Evolutionary conservation across 2,797 vertebrate genomes (phyloP), one percentile per base, ranked within the genome.

Genomic region (Sebastiscus tertius): DNA sequence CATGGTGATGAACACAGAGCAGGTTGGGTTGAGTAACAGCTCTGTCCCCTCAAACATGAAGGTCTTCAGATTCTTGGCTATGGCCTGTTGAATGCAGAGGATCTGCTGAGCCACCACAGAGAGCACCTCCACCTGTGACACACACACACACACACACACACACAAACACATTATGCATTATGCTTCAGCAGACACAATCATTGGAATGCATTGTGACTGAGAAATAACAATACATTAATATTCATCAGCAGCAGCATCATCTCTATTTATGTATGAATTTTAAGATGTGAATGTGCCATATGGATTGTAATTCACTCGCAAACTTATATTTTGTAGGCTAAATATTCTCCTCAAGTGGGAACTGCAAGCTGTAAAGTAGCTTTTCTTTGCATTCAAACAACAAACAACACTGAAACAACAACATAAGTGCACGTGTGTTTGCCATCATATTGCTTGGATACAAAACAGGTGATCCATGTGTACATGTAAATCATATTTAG

Each of bases 101-200:
- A 99, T 95, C 90, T 99, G 98, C 81, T 99, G 98, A 52, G 98
- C 98, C 66, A 99, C 97, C 79, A 99, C 98, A 52, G 98, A 99
- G 9, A 99, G 93, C 60, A 99, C 98, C 92, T 99, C 98, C 84
- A 99, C 97, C 98, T 99, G 78, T 63, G 9, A 73, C 13, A 66
- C 56, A 79, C 52, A 72, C 13, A 79, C 2, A 66, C 56, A 79
- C 52, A 72, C 13, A 79, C 2, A 66, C 56, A 79, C 52, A 72
- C 13, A 79, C 2, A 77, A 27, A 58, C 16, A 54, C n/a, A 60
- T 18, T 14, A 12, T 75, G 9, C 46, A 52, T 52, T 52, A 52
- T 52, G 63, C 64, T 49, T 29, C 16, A 46, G 39, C 5, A 46
- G 63, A 65, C 22, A 26, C 13, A 64, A 65, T 8, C 16, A 29